Conservation (phyloP, 2,888 invertebrate genomes). For the Spodoptera picta region DNA sequence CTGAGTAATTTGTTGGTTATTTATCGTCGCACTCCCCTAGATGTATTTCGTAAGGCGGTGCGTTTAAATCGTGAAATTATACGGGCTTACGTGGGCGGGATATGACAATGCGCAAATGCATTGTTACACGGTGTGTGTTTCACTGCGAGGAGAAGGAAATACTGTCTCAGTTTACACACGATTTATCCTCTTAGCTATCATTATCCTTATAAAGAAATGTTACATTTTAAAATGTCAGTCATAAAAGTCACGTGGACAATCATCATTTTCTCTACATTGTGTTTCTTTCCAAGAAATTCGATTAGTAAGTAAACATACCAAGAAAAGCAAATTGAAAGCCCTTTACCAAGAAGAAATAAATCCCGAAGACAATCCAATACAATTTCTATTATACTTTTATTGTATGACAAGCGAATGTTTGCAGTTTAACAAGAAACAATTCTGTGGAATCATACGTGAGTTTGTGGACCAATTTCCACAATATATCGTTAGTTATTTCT, state of each 20-base stretch:
- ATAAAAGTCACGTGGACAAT: no score
- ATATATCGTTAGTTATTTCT: slow-evolving; percentile 30
- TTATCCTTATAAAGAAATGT: no score
- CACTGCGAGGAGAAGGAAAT: slow-evolving; percentile 30
- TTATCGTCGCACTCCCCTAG: slow-evolving; percentile 77
- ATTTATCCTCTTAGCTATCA: background rate
- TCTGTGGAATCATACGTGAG: slow-evolving; percentile 21
- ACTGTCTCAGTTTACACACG: slow-evolving; percentile 10
- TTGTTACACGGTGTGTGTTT: slow-evolving; percentile 58
- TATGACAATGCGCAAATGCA: slow-evolving; percentile 83
- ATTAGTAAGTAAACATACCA: slow-evolving; percentile 1
- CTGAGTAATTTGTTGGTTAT: slow-evolving; percentile 85
- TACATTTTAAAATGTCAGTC: no score
- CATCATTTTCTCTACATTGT: slow-evolving; percentile 8
- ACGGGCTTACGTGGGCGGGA: slow-evolving; percentile 79
- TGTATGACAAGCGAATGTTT: slow-evolving; percentile 23
- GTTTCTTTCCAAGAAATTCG: slow-evolving; percentile 3
- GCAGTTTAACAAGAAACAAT: slow-evolving; percentile 32
- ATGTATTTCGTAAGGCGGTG: slow-evolving; percentile 82
- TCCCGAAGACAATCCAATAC: slow-evolving; percentile 9
- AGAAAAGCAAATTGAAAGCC: slow-evolving; percentile 6
- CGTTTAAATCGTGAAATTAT: slow-evolving; percentile 85
- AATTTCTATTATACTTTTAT: slow-evolving; percentile 29
- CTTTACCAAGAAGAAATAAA: slow-evolving; percentile 12
- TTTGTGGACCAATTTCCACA: slow-evolving; percentile 25